Evolutionary conservation across 2,113 vertebrate species (phyloP), one percentile per base, ranked within the genome.

Genomic region (Platysteira castanea): DNA sequence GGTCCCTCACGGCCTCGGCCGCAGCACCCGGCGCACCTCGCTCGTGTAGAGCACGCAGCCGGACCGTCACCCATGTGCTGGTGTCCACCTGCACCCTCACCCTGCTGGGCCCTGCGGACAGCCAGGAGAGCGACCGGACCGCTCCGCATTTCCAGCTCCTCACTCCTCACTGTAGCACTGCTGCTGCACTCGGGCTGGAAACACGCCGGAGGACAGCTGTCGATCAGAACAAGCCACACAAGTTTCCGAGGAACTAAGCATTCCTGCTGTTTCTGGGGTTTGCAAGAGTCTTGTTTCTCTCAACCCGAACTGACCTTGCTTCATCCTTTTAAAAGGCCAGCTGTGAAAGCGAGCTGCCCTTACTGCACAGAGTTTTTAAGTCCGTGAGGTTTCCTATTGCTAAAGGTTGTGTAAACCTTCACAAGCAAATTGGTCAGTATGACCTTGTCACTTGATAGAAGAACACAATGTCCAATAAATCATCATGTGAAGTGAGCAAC

Each of bases 31-130:
- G 59, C 35, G 1, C 57, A 8, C 49, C n/a, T 73, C 5, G 0
- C 11, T 28, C 6, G 0, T 0, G 8, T 1, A 3, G 21, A 13
- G 65, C 21, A 21, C 5, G 0, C 19, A 7, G 28, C 37, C 61
- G 6, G n/a, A 16, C 27, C 6, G 26, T 7, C 5, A 1, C 21
- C 39, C 2, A 3, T 1, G 23, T 13, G 52, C 11, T 21, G 42
- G 41, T 8, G 6, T 1, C 70, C 49, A 1, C 18, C 18, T 24
- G 4, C 28, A 0, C 16, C 5, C 8, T 8, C 12, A 0, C 19
- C 28, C 52, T 2, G 3, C 35, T 1, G 26, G 15, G 31, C 37
- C 30, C 7, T 4, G 2, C 21, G 37, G 24, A 33, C 26, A 49
- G 54, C 28, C 70, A 1, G 37, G 37, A 23, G 15, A 65, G 46